Evolutionary conservation across 2,888 invertebrate genomes (phyloP).

Genomic region (Agriotes lineatus): DNA sequence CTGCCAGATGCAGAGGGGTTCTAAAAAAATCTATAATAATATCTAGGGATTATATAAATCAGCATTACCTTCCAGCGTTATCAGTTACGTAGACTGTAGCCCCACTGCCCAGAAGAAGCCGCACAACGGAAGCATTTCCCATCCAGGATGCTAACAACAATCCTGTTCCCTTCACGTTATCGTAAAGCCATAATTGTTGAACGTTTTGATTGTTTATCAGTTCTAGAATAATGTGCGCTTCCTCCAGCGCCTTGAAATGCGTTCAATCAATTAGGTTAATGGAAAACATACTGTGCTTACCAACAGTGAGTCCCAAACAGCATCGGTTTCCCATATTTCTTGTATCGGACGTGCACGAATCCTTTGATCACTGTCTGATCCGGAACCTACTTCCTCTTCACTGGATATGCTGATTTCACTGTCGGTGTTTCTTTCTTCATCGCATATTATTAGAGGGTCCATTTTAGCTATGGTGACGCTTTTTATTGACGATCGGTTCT

Average conservation of each 20-base stretch:
- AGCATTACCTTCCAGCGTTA: slow-evolving; percentile 73
- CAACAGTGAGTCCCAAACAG: slow-evolving; percentile 57
- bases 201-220: slow-evolving; percentile 66
- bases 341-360: slow-evolving; percentile 53
- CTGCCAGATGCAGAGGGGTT: slow-evolving; percentile 83
- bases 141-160: slow-evolving; percentile 74
- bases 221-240: slow-evolving; percentile 65
- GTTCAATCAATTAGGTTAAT: neutral
- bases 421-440: slow-evolving; percentile 18
- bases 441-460: slow-evolving; percentile 12
- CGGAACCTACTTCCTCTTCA: slow-evolving; percentile 68
- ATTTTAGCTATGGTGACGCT: slow-evolving; percentile 15
- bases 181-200: slow-evolving; percentile 65
- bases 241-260: slow-evolving; percentile 63
- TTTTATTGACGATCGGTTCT: slow-evolving; percentile 14
- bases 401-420: slow-evolving; percentile 65
- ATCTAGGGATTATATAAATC: neutral
- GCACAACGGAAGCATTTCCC: slow-evolving; percentile 70
- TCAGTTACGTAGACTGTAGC: slow-evolving; percentile 77
- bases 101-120: slow-evolving; percentile 69
- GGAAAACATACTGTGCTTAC: slow-evolving; percentile 50
- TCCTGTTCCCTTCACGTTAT: slow-evolving; percentile 68
- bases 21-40: slow-evolving; percentile 58
- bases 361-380: slow-evolving; percentile 57
- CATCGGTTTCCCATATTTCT: slow-evolving; percentile 62